phyloP scores from a whole-genome alignment of 2,113 vertebrate species.

The Saguinus midas region DNA sequence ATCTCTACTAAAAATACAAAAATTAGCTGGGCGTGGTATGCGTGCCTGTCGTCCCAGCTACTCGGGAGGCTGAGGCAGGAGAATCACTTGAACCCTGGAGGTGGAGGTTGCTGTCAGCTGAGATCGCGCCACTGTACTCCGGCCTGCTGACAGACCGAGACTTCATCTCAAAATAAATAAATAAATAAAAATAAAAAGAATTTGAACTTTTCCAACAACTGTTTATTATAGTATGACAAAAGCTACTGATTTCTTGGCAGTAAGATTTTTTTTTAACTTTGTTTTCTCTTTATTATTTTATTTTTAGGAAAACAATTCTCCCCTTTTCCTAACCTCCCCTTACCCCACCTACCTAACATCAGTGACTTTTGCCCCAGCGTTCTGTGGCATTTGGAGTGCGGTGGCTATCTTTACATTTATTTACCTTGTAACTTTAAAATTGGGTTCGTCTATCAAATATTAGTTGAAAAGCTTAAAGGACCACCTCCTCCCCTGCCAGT shows the following conservation, averaged over 20 bases:
- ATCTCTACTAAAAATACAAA: too few relatives aligned
- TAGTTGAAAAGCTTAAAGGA: neutral
- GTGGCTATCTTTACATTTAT: neutral
- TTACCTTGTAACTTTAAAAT: conserved; percentile 21
- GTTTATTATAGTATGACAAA: neutral
- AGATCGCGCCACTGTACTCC: too few relatives aligned
- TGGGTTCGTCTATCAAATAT: neutral
- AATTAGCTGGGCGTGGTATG: too few relatives aligned
- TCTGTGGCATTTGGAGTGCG: neutral
- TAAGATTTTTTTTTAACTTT: neutral
- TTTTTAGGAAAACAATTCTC: neutral
- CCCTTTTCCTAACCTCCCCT: neutral
- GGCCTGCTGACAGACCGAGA: too few relatives aligned
- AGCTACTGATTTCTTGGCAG: neutral
- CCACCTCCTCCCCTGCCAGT: neutral
- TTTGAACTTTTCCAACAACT: neutral
- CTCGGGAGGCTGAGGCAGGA: too few relatives aligned
- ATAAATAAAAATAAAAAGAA: neutral
- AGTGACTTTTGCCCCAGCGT: neutral
- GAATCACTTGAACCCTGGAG: too few relatives aligned
- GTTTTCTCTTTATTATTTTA: neutral
- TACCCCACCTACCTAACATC: neutral
- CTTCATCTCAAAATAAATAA: too few relatives aligned
- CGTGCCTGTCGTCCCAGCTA: too few relatives aligned
- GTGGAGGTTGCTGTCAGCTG: too few relatives aligned